Percentiles rank a stretch among this genome's conserved stretches.
Conservation (phyloP, 2,888 invertebrate genomes). For the Adelognathus sp. region DNA sequence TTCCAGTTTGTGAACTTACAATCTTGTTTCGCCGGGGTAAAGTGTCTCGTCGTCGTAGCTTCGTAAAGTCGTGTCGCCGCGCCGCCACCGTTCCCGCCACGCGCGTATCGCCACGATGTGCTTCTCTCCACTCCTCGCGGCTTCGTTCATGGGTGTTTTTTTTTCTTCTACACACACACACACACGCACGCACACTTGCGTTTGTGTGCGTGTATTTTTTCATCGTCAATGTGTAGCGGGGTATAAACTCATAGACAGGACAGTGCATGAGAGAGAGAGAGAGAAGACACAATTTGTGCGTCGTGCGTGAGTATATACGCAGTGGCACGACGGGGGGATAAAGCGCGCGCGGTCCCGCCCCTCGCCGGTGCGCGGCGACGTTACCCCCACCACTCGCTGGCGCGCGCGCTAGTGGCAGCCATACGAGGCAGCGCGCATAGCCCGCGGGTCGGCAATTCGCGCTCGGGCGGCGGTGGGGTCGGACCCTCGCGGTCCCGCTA, state of each 20-base stretch:
- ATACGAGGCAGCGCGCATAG: too few relatives aligned
- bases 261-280: too few relatives aligned
- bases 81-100: slow-evolving; percentile 56
- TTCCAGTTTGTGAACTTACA: slow-evolving; percentile 81
- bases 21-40: slow-evolving; percentile 80
- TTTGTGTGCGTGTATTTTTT: slow-evolving; percentile 81
- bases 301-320: slow-evolving; percentile 35
- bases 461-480: too few relatives aligned
- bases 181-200: slow-evolving; percentile 68
- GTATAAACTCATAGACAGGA: too few relatives aligned
- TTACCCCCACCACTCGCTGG: slow-evolving; percentile 44
- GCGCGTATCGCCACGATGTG: slow-evolving; percentile 41
- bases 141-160: slow-evolving; percentile 81
- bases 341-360: slow-evolving; percentile 51
- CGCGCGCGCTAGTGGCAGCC: too few relatives aligned
- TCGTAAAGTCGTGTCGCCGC: slow-evolving; percentile 66
- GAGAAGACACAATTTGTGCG: slow-evolving; percentile 34
- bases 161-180: slow-evolving; percentile 66
- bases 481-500: too few relatives aligned
- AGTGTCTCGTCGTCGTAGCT: slow-evolving; percentile 78
- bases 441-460: too few relatives aligned
- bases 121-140: slow-evolving; percentile 37
- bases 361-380: slow-evolving; percentile 20
- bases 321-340: slow-evolving; percentile 33
- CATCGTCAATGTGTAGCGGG: too few relatives aligned